Percentiles rank a stretch among this genome's conserved stretches.
phyloP scores from a whole-genome alignment of 2,888 invertebrate species.

The Polymixis flavicincta region DNA sequence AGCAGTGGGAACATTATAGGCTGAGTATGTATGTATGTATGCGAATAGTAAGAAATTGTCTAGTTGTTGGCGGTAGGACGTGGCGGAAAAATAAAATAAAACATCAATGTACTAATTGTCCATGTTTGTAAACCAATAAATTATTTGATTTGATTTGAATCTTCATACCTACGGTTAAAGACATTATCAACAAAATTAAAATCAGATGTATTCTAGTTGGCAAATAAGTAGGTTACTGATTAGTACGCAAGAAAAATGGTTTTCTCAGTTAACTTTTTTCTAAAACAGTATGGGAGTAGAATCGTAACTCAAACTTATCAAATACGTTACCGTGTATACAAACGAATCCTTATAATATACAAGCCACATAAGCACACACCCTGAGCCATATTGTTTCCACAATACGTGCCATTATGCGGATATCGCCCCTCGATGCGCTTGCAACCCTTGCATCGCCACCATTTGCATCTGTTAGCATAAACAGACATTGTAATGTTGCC shows the following conservation, averaged over 20 bases:
- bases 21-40: too few species aligned
- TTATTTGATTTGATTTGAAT: too few species aligned
- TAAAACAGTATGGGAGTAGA: not conserved
- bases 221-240: not conserved
- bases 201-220: not conserved
- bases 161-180: not conserved
- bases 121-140: too few species aligned
- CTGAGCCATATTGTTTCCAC: not conserved
- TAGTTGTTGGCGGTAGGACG: not conserved
- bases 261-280: not conserved
- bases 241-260: not conserved
- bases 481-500: not conserved
- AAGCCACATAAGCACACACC: not conserved
- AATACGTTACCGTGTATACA: not conserved
- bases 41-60: not conserved
- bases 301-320: not conserved
- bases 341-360: not conserved
- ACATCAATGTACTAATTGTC: too few species aligned
- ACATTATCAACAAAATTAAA: not conserved
- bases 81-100: too few species aligned
- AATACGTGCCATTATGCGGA: not conserved
- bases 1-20: too few species aligned
- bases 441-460: conserved; percentile 1
- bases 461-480: conserved; percentile 28
- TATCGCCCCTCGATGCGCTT: not conserved